Percentiles rank a stretch among this genome's conserved stretches.
Evolutionary conservation across 35 echinoderm and acorn worm species (phyloP).

Genomic region (Ophioderma brevispina): DNA sequence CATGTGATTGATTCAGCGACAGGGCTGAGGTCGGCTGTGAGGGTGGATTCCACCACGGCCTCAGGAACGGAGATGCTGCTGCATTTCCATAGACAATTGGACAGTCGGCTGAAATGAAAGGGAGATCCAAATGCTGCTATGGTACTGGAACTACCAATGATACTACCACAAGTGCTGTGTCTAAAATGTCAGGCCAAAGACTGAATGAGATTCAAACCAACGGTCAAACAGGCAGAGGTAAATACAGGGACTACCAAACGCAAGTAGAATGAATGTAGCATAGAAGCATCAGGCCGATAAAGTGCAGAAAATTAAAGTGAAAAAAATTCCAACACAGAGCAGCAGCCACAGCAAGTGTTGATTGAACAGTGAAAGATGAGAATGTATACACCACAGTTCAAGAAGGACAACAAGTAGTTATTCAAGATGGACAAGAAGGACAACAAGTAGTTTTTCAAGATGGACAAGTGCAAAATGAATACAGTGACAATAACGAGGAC

Average conservation of each 20-base stretch:
- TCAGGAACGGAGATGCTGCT: slow-evolving; percentile 1
- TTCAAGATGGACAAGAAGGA: too few species aligned
- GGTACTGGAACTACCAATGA: background rate
- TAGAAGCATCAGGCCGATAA: too few species aligned
- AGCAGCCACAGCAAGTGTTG: too few species aligned
- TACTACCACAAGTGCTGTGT: too few species aligned
- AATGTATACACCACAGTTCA: too few species aligned
- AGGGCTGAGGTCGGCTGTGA: background rate
- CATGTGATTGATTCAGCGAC: background rate
- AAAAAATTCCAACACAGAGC: too few species aligned
- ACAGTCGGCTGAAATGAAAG: background rate
- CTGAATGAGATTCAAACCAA: background rate
- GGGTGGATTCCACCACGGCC: background rate
- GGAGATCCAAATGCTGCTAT: background rate
- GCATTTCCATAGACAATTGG: background rate
- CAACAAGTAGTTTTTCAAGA: too few species aligned
- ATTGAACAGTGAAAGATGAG: too few species aligned
- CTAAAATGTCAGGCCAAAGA: background rate
- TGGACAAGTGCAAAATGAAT: background rate
- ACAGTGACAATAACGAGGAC: background rate
- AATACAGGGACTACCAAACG: too few species aligned
- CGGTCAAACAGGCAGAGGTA: too few species aligned
- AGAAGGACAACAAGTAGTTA: too few species aligned
- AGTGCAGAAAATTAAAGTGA: too few species aligned
- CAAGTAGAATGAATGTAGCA: background rate